phyloP scores from a whole-genome alignment of 1,140 invertebrate genomes.

The Listronotus oregonensis region DNA sequence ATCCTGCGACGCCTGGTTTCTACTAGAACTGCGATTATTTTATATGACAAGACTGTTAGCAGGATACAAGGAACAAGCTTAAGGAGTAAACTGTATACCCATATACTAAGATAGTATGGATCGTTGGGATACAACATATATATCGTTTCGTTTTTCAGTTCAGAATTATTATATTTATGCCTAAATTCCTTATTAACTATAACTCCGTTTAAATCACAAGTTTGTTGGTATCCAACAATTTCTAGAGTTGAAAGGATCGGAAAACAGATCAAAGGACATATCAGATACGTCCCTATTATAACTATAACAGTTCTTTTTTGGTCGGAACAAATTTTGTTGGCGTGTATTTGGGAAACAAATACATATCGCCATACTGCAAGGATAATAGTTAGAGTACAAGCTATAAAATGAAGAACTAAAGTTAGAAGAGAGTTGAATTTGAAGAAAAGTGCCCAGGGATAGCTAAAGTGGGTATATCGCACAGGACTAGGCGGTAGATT shows the following conservation, averaged over 20 bases:
- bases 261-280: conserved; percentile 83
- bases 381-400: conserved; percentile 89
- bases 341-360: conserved; percentile 76
- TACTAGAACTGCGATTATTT: conserved; percentile 75
- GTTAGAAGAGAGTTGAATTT: conserved; percentile 83
- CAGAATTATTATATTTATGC: conserved; percentile 25
- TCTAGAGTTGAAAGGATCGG: conserved; percentile 79
- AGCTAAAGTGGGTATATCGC: conserved; percentile 68
- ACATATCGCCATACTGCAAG: conserved; percentile 93
- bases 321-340: conserved; percentile 77
- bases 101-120: conserved; percentile 71
- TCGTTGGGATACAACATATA: conserved; percentile 39
- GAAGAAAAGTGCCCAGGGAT: conserved; percentile 80
- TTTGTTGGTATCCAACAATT: conserved; percentile 59
- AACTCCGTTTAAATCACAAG: conserved; percentile 58
- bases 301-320: conserved; percentile 71
- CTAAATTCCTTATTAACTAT: conserved; percentile 31
- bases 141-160: conserved; percentile 59
- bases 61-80: conserved; percentile 84
- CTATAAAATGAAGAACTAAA: conserved; percentile 88
- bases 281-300: conserved; percentile 78
- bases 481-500: conserved; percentile 67
- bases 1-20: conserved; percentile 74
- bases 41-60: conserved; percentile 77
- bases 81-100: conserved; percentile 83